Conservation (phyloP, 2,113 vertebrate genomes). For the Ia io region DNA sequence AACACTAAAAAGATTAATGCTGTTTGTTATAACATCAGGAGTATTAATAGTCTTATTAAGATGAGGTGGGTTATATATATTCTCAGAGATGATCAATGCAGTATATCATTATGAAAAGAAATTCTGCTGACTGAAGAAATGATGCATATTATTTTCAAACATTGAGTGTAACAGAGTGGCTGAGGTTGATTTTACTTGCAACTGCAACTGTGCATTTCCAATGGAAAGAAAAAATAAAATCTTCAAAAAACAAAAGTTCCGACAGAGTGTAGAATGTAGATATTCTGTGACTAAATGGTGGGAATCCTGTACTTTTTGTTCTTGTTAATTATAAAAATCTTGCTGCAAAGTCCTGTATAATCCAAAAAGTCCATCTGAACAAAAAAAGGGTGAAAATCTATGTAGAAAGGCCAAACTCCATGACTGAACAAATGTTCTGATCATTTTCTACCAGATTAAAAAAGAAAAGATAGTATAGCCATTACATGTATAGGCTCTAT, state of each 20-base stretch:
- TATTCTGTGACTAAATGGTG: background rate
- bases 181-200: background rate
- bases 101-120: constrained; percentile 34
- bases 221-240: too few relatives aligned
- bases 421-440: background rate
- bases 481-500: background rate
- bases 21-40: constrained; percentile 51
- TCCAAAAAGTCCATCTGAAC: background rate
- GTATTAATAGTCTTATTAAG: constrained; percentile 63
- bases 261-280: background rate
- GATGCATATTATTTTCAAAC: constrained; percentile 3
- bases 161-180: background rate
- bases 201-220: background rate
- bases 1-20: constrained; percentile 48
- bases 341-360: background rate
- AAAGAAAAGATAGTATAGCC: background rate
- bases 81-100: constrained; percentile 34
- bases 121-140: constrained; percentile 32
- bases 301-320: background rate
- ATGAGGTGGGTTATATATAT: constrained; percentile 54
- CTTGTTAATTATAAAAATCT: background rate
- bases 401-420: background rate
- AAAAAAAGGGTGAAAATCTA: background rate
- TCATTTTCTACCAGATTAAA: background rate
- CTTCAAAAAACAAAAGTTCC: background rate